Conservation (phyloP, 2,797 vertebrate species). For the Smutsia temminckii region DNA sequence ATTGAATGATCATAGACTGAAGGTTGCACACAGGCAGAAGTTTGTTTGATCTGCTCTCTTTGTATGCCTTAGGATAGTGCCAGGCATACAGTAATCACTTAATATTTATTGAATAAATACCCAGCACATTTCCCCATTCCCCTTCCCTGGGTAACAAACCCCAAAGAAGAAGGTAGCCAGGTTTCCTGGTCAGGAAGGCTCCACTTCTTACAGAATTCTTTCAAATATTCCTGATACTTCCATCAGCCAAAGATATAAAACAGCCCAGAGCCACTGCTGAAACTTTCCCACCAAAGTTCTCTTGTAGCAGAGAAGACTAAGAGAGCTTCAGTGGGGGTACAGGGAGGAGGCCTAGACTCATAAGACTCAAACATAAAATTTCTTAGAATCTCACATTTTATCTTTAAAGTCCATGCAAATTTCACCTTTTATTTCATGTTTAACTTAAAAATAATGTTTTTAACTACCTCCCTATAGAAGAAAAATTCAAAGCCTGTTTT, state of each 20-base stretch:
- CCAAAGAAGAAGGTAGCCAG: neutral
- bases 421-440: slow-evolving; percentile 9
- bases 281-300: neutral
- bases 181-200: neutral
- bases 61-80: neutral
- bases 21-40: neutral
- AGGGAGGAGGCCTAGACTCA: neutral
- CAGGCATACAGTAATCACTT: neutral
- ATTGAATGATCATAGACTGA: neutral
- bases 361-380: neutral
- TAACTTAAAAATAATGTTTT: slow-evolving; percentile 33
- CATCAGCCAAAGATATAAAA: neutral
- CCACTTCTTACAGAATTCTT: slow-evolving; percentile 35
- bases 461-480: slow-evolving; percentile 12
- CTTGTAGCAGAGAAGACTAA: neutral
- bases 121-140: neutral
- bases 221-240: neutral
- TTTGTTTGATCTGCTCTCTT: slow-evolving; percentile 34
- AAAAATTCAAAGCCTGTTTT: slow-evolving; percentile 42
- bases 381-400: slow-evolving; percentile 48
- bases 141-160: neutral
- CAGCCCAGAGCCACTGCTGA: neutral
- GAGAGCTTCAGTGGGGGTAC: neutral
- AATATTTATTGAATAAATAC: slow-evolving; percentile 3
- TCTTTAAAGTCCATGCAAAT: slow-evolving; percentile 37